A percentile compares a stretch with the other conserved stretches of the same genome.
Evolutionary conservation across 2,113 vertebrate species (phyloP).

Genomic region (Myotis davidii): DNA sequence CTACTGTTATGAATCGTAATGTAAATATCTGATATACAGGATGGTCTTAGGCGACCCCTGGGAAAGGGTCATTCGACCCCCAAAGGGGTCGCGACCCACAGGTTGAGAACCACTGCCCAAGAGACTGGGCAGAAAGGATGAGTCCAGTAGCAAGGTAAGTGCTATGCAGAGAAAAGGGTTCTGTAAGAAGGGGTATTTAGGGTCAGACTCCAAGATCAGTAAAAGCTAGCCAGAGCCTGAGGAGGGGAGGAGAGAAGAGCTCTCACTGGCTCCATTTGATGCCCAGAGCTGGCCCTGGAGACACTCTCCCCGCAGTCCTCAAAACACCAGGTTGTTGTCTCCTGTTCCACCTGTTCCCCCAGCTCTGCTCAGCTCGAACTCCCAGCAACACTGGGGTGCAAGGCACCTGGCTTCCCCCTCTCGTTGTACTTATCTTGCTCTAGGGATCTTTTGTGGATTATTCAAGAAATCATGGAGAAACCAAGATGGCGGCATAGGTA

Average conservation of each 20-base stretch:
- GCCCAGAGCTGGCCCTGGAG: too few species aligned
- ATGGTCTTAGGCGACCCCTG: too few species aligned
- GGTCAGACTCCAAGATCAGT: background rate
- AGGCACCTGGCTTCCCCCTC: background rate
- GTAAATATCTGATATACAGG: too few species aligned
- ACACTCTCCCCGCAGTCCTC: background rate
- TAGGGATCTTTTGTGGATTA: fast-evolving
- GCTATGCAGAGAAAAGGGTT: background rate
- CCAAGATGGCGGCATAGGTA: too few species aligned
- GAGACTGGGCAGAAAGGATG: too few species aligned
- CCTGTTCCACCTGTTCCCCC: fast-evolving
- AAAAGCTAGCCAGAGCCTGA: background rate
- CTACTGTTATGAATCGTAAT: too few species aligned
- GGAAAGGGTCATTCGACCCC: too few species aligned
- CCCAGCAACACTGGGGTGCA: fast-evolving
- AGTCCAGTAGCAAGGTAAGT: fast-evolving
- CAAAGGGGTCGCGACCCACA: too few species aligned
- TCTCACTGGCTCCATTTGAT: background rate
- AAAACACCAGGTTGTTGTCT: background rate
- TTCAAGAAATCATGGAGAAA: background rate
- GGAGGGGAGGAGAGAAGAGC: fast-evolving
- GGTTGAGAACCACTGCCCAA: too few species aligned
- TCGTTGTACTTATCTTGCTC: background rate
- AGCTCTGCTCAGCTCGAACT: background rate
- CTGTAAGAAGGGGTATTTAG: fast-evolving